Percentiles rank a stretch among this genome's conserved stretches.
Evolutionary conservation across 2,113 vertebrate species (phyloP).

Genomic region (Tautogolabrus adspersus): DNA sequence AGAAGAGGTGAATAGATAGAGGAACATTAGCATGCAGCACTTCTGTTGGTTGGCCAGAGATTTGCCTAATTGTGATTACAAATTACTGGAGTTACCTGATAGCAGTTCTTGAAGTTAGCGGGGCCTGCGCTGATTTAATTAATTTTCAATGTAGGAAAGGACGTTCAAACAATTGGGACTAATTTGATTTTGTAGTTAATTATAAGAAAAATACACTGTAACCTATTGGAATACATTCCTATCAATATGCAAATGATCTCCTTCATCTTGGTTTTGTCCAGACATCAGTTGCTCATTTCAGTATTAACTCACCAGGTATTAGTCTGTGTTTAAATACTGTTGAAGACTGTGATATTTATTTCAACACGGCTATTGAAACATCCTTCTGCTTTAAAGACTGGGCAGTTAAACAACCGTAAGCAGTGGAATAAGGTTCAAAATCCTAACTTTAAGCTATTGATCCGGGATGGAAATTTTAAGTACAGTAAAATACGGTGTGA

Average conservation of each 20-base stretch:
- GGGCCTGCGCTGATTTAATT: slow-evolving; percentile 67
- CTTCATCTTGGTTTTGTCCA: slow-evolving; percentile 39
- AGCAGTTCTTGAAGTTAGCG: slow-evolving; percentile 63
- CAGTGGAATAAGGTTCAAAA: too few species aligned
- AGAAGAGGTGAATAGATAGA: slow-evolving; percentile 55
- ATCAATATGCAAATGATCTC: slow-evolving; percentile 70
- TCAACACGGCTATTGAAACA: slow-evolving; percentile 24
- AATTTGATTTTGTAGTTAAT: slow-evolving; percentile 73
- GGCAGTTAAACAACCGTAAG: too few species aligned
- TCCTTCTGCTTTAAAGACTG: too few species aligned
- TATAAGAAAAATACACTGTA: slow-evolving; percentile 51
- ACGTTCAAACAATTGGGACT: slow-evolving; percentile 70
- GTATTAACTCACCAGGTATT: slow-evolving; percentile 11
- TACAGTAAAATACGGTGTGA: too few species aligned
- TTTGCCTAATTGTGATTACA: slow-evolving; percentile 77
- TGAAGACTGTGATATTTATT: not conserved
- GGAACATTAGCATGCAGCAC: slow-evolving; percentile 70
- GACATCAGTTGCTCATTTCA: slow-evolving; percentile 48
- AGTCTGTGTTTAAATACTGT: slow-evolving; percentile 29
- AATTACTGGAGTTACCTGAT: slow-evolving; percentile 76
- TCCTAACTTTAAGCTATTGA: too few species aligned
- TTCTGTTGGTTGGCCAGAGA: slow-evolving; percentile 41
- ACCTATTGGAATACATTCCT: slow-evolving; percentile 50
- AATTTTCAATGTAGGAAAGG: slow-evolving; percentile 63
- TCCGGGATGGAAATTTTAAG: too few species aligned